Conservation (phyloP, 1,140 invertebrate genomes). For the Eubasilissa regina region DNA sequence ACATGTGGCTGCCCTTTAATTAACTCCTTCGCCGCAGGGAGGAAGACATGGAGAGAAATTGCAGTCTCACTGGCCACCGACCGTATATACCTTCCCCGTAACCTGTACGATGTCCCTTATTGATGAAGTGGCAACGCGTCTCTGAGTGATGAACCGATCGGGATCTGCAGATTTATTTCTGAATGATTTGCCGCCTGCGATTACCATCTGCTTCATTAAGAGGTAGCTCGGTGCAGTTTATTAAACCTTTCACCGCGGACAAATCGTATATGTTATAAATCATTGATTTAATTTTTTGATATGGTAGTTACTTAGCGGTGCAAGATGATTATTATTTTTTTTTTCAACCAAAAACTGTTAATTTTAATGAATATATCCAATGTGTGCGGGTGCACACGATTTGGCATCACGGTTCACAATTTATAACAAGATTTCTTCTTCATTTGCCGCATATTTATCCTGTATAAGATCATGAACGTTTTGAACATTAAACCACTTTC, state of each 20-base stretch:
- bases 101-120: no score
- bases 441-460: no score
- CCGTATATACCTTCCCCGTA: background rate
- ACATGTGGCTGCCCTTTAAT: constrained; percentile 9
- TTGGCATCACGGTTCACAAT: no score
- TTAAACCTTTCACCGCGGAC: background rate
- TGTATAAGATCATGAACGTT: no score
- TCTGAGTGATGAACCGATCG: background rate
- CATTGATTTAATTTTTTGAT: no score
- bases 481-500: no score
- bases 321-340: no score
- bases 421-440: no score
- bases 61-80: background rate
- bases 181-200: constrained; percentile 3
- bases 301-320: no score
- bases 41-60: background rate
- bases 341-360: no score
- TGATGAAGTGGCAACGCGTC: background rate
- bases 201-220: constrained; percentile 25
- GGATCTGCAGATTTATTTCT: background rate
- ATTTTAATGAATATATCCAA: no score
- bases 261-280: background rate
- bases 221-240: background rate
- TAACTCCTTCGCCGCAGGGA: constrained; percentile 26
- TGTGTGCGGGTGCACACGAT: no score